These are phyloP conservation scores for Myotis vivesi DNA, from an alignment of 2,797 vertebrate genomes.

Conservation along the genomic window DNA sequence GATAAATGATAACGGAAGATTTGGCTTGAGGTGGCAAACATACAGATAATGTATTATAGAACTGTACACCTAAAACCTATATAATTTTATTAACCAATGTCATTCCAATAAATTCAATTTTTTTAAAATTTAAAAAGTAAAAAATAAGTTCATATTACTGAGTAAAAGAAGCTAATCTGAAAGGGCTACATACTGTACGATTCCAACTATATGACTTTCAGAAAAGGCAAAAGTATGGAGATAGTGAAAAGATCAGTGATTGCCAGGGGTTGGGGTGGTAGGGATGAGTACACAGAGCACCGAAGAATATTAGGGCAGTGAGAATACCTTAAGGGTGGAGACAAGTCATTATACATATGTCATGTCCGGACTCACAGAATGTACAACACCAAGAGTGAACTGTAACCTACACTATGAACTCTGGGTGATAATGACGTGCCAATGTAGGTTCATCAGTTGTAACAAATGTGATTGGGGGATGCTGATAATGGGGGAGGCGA, in stretches of 20 bases:
- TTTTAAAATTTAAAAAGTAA: neutral
- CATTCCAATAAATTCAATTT: neutral
- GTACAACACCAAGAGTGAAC: neutral
- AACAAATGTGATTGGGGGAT: neutral
- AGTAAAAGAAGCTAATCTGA: neutral
- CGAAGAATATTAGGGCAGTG: neutral
- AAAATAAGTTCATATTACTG: neutral
- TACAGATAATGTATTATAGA: neutral
- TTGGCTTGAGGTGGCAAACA: neutral
- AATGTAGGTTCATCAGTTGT: neutral
- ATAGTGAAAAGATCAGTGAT: neutral
- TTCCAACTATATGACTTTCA: neutral
- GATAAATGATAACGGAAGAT: neutral
- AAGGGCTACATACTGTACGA: neutral
- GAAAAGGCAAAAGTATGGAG: neutral
- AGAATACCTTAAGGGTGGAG: neutral
- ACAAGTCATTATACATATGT: neutral
- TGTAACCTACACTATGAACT: neutral
- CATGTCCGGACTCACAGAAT: neutral
- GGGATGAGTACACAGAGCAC: neutral
- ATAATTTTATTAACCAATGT: neutral
- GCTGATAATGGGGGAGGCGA: neutral
- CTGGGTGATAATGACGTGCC: neutral
- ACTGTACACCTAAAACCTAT: neutral
- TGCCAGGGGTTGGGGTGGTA: too few relatives aligned